Base-by-base conservation (phyloP, 1,140 invertebrate species). In the Drosophila busckii region DNA sequence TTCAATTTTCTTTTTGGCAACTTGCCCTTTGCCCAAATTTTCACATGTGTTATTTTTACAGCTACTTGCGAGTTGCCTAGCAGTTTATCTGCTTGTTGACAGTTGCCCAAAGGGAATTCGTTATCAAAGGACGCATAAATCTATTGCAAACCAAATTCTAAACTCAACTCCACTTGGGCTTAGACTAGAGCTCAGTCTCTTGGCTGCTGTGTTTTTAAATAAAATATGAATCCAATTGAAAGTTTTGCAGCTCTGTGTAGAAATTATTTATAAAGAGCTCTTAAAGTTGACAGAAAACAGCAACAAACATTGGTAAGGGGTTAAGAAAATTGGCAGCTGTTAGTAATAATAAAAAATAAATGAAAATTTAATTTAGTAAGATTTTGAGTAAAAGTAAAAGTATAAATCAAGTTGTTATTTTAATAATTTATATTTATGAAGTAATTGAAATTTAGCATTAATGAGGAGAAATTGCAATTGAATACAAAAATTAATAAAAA, bases 111-210 rank as follows among this genome's bases (percentile, higher is more conserved):
- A 82, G 75, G 75, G 73, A 80, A 80, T 80, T 80, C 69, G 64
- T 73, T 80, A 80, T 80, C 75, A 80, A 82, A 80, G 73, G 75
- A 80, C 54, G 69, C 75, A 80, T 82, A 82, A 82, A 80, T 73
- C 64, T 75, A 73, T 65, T 65, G 66, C 55, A 34, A 49, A 37
- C 48, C 17, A 37, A 38, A 46, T 23, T 28, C 41, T 8, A 20
- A 35, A 19, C 32, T 3, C 2, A 10, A 19, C 28, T 44, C 26
- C 4, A 10, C 26, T 45, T 13, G n/a, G n/a, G n/a, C n/a, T n/a
- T n/a, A n/a, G n/a, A n/a, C n/a, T n/a, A n/a, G n/a, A 37, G 16
- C 23, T 48, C 9, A 20, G 25, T n/a, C n/a, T n/a, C 34, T 31
- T 3, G 29, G 19, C 17, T 17, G 44, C 12, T 31, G 17, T 38